phyloP scores from a whole-genome alignment of 37 sponge, comb jelly and placozoan species.

The Halichondria panicea region DNA sequence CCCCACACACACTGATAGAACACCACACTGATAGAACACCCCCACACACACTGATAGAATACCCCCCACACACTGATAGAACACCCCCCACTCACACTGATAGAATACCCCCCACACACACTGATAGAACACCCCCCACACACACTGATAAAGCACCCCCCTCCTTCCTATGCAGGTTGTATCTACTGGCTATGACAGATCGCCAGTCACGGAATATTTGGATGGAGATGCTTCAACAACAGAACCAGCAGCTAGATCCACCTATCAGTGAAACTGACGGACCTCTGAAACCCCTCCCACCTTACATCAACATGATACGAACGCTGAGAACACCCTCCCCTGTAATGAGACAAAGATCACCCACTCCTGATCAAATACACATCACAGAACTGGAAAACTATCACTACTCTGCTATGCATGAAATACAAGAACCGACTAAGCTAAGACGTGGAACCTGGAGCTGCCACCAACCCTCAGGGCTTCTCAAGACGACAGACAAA shows the following conservation, averaged over 20 bases:
- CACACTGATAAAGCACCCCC: too few species aligned
- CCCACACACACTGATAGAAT: background rate
- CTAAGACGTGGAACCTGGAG: too few species aligned
- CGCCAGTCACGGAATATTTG: slow-evolving; percentile 33
- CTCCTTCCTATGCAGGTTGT: too few species aligned
- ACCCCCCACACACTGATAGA: background rate
- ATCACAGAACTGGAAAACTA: background rate
- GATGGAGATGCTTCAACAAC: slow-evolving; percentile 36
- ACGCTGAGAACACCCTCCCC: too few species aligned
- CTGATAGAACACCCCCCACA: background rate
- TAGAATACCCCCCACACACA: background rate
- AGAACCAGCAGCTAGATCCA: slow-evolving; percentile 24
- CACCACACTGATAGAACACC: background rate
- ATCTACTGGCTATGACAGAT: too few species aligned
- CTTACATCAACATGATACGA: background rate
- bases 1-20: too few species aligned
- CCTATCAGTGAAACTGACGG: background rate
- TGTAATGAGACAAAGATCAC: too few species aligned
- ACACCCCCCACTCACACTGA: background rate
- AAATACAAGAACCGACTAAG: too few species aligned
- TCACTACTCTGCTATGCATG: too few species aligned
- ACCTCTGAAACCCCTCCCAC: background rate
- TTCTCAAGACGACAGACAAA: too few species aligned
- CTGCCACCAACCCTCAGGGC: too few species aligned
- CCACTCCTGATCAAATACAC: background rate